Percentiles rank a stretch among this genome's conserved stretches.
phyloP scores from a whole-genome alignment of 2,888 invertebrate species.

The Rotaria macrura region DNA sequence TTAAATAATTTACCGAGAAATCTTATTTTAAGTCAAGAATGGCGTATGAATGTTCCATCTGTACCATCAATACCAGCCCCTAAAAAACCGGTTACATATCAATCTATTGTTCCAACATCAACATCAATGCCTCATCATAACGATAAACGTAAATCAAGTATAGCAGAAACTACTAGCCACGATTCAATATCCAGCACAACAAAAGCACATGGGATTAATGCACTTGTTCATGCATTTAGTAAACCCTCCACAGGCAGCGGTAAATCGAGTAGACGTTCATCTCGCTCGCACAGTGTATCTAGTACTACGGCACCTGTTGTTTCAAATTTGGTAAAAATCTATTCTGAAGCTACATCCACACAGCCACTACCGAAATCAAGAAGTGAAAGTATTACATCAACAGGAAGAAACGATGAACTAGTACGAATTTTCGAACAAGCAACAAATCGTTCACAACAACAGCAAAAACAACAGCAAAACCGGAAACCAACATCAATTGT shows the following conservation, averaged over 20 bases:
- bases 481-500: neutral
- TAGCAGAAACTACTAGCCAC: neutral
- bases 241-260: neutral
- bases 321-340: neutral
- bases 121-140: neutral
- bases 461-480: neutral
- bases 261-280: neutral
- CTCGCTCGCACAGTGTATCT: neutral
- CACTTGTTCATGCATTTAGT: neutral
- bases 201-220: neutral
- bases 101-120: neutral
- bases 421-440: neutral
- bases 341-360: neutral
- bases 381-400: neutral
- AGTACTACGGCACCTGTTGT: neutral
- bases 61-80: neutral
- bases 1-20: neutral
- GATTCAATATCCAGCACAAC: neutral
- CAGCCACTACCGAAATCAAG: neutral
- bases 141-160: neutral
- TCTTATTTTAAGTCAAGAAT: slow-evolving; percentile 11
- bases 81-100: neutral
- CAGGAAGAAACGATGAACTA: neutral
- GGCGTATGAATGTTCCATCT: neutral
- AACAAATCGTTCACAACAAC: neutral